Base-by-base conservation (phyloP, 1,140 invertebrate species). In the Brachionus sp. region DNA sequence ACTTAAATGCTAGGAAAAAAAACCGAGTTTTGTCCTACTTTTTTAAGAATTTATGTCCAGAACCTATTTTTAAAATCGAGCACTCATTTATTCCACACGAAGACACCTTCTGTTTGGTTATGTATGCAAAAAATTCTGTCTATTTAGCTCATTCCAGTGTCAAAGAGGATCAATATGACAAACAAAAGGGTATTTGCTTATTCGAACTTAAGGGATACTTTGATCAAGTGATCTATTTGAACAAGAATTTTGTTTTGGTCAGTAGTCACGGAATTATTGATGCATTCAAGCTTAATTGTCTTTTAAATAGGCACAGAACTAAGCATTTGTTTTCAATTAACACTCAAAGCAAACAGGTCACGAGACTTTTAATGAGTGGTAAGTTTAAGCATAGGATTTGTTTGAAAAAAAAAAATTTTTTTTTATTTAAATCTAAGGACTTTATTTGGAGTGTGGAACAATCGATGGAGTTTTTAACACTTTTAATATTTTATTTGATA, bases 271-370 rank as follows among this genome's bases (percentile, higher is more conserved):
- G 70, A 25, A 23, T 75, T n/a, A 75, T 75, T 29, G 70, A 75
- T 25, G 16, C 7, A 3, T 75, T 46, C 46, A 75, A 75, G 44
- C 39, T 75, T 7, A 75, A 75, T 46, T 75, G 70, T 46, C 12
- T 75, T 4, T 23, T 19, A 5, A 75, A 75, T 39, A 46, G 23
- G 10, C 70, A 75, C 25, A 75, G 70, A 46, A 75, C 70, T 9
- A 75, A 75, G 44, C n/a, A 44, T 4, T 12, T 75, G 6, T 75
- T 46, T 75, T 75, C 70, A 12, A 75, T 75, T 9, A 75, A 75
- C n/a, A 46, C 70, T 23, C 23, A 44, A 10, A 75, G 70, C 44
- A 75, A 33, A 29, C 37, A 75, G 12, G 19, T 75, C 10, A 44
- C 70, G 1, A 75, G 29, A 12, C 23, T 75, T 42, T 25, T 46